phyloP scores from a whole-genome alignment of 2,113 vertebrate genomes.

The Lophotis ruficrista region DNA sequence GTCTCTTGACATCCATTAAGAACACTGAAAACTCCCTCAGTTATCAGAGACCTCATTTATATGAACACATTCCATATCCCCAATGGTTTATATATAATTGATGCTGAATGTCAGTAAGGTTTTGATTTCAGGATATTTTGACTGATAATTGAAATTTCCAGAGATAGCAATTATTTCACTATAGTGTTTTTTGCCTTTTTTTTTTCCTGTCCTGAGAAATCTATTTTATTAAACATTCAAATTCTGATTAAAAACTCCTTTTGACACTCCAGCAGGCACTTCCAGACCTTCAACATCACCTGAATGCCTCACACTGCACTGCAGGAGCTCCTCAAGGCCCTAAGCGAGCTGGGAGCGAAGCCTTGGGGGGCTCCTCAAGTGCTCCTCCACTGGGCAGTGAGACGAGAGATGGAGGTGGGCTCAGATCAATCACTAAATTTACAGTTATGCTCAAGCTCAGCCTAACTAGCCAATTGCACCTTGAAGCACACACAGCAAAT shows the following conservation, averaged over 20 bases:
- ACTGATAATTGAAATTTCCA: slow-evolving; percentile 63
- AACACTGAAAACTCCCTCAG: slow-evolving; percentile 53
- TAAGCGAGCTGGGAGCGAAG: background rate
- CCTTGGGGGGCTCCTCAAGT: background rate
- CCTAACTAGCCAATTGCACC: background rate
- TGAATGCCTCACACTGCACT: background rate
- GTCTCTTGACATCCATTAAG: slow-evolving; percentile 65
- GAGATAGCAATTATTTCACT: slow-evolving; percentile 32
- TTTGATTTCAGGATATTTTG: slow-evolving; percentile 64
- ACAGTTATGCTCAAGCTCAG: background rate
- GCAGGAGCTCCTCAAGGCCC: background rate
- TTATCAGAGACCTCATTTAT: slow-evolving; percentile 65
- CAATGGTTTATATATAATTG: slow-evolving; percentile 50
- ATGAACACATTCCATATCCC: slow-evolving; percentile 44
- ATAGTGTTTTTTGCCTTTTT: background rate
- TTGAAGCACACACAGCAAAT: background rate
- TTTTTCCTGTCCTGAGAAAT: background rate
- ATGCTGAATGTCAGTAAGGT: slow-evolving; percentile 52
- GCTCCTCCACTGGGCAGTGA: background rate
- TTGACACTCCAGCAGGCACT: background rate
- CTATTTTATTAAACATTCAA: background rate
- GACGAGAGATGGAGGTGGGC: background rate
- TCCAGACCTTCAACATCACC: background rate
- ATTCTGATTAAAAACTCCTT: background rate
- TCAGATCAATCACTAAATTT: background rate